Evolutionary conservation across 1,140 invertebrate species (phyloP).

Genomic region (Diploscapter pachys): DNA sequence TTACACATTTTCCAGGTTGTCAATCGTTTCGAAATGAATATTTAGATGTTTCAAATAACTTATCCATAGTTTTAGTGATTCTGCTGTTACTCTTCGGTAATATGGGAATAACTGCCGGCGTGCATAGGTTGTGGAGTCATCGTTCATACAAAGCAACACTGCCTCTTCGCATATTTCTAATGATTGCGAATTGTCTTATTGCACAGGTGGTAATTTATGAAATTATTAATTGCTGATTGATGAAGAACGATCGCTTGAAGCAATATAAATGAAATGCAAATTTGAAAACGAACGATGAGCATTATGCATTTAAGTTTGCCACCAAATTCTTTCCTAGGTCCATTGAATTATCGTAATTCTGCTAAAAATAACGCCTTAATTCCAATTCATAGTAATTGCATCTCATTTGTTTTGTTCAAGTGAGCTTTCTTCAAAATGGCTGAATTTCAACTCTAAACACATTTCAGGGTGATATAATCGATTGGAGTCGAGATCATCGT

Average conservation of each 20-base stretch:
- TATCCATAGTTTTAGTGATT: slow-evolving; percentile 38
- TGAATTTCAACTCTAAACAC: no score
- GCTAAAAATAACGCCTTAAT: no score
- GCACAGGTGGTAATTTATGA: slow-evolving; percentile 69
- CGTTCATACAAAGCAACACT: slow-evolving; percentile 86
- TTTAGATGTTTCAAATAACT: no score
- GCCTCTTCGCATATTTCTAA: slow-evolving; percentile 75
- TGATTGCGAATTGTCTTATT: slow-evolving; percentile 76
- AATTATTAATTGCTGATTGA: slow-evolving; percentile 37
- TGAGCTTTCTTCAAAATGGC: no score
- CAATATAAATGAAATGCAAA: neutral
- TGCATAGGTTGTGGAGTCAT: slow-evolving; percentile 89
- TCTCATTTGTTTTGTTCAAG: no score
- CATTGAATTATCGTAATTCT: no score
- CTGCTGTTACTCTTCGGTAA: slow-evolving; percentile 48
- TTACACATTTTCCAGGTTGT: no score
- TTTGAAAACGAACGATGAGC: no score
- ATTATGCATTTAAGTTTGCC: neutral
- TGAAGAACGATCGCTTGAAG: neutral
- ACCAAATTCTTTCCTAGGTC: neutral
- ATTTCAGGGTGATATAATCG: slow-evolving; percentile 79
- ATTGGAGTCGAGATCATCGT: slow-evolving; percentile 89
- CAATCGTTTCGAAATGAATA: no score
- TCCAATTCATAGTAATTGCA: no score
- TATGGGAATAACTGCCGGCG: slow-evolving; percentile 80